A percentile compares a stretch with the other conserved stretches of the same genome.
Conservation (phyloP, 2,113 vertebrate species). For the Orthonyx spaldingii region DNA sequence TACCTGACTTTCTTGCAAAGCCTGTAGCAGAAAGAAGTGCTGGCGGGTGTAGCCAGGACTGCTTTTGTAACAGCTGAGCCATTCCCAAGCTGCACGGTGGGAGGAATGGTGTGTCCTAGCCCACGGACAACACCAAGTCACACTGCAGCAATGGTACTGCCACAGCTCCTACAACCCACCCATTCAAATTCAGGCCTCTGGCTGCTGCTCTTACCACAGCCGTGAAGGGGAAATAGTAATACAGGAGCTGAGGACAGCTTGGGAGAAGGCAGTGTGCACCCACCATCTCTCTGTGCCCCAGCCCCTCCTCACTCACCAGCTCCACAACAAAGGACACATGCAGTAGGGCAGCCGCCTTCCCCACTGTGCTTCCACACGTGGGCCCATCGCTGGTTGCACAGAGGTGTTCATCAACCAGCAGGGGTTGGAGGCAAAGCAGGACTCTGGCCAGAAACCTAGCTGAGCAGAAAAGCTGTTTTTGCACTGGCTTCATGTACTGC, state of each 20-base stretch:
- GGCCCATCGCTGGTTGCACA: not conserved
- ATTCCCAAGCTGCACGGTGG: rapidly evolving
- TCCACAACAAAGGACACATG: not conserved
- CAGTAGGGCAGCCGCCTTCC: not conserved
- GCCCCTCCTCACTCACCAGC: not conserved
- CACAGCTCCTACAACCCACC: not conserved
- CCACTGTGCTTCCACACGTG: rapidly evolving
- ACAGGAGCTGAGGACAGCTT: not conserved
- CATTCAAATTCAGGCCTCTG: not conserved
- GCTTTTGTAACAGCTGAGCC: not conserved
- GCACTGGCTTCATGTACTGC: not conserved
- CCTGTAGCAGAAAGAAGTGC: not conserved
- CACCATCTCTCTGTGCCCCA: not conserved
- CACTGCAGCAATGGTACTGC: not conserved
- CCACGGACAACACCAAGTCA: not conserved
- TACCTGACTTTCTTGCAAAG: not conserved
- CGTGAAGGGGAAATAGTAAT: rapidly evolving
- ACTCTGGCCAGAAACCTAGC: not conserved
- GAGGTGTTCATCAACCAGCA: not conserved
- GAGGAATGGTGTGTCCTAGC: not conserved
- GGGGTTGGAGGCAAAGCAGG: not conserved
- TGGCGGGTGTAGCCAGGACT: not conserved
- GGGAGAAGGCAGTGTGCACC: not conserved
- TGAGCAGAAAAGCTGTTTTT: not conserved
- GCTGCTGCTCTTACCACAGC: not conserved